These are phyloP conservation scores for Apostichopus japonicus DNA, from an alignment of 35 echinoderm and acorn worm species.

Conservation along the genomic window DNA sequence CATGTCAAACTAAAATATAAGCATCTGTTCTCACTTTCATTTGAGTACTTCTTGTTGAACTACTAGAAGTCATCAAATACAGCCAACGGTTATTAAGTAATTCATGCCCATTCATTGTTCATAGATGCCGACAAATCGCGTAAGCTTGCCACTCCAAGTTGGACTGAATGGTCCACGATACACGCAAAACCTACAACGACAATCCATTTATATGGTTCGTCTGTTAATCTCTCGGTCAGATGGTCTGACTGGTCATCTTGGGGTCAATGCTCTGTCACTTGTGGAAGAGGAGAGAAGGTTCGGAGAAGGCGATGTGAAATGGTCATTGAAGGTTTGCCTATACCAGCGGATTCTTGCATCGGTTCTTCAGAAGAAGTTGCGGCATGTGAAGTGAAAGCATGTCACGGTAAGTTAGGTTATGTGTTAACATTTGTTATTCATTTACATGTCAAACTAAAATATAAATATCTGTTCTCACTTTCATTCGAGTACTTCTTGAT, in stretches of 20 bases:
- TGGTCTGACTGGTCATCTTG: slow-evolving; percentile 64
- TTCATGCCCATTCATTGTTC: no score
- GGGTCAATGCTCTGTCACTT: slow-evolving; percentile 50
- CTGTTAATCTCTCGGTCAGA: background rate
- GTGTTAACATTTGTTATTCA: background rate
- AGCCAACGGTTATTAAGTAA: no score
- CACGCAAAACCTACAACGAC: background rate
- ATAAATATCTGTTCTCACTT: no score
- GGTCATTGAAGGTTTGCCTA: slow-evolving; percentile 43
- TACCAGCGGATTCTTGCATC: slow-evolving; percentile 31
- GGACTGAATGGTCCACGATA: no score
- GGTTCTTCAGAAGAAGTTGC: slow-evolving; percentile 32
- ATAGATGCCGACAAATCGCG: no score
- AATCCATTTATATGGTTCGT: background rate
- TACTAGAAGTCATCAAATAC: no score
- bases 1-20: no score
- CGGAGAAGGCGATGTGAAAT: slow-evolving; percentile 35
- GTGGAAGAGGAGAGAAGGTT: slow-evolving; percentile 25
- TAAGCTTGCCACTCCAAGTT: no score
- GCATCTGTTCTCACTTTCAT: no score
- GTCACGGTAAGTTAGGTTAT: slow-evolving; percentile 47
- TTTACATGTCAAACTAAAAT: no score
- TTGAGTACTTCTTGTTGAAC: no score
- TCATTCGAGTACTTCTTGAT: no score
- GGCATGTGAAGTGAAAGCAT: slow-evolving; percentile 30